These are phyloP conservation scores for Conus canariensis DNA, from an alignment of 2,888 invertebrate species.

Conservation along the genomic window DNA sequence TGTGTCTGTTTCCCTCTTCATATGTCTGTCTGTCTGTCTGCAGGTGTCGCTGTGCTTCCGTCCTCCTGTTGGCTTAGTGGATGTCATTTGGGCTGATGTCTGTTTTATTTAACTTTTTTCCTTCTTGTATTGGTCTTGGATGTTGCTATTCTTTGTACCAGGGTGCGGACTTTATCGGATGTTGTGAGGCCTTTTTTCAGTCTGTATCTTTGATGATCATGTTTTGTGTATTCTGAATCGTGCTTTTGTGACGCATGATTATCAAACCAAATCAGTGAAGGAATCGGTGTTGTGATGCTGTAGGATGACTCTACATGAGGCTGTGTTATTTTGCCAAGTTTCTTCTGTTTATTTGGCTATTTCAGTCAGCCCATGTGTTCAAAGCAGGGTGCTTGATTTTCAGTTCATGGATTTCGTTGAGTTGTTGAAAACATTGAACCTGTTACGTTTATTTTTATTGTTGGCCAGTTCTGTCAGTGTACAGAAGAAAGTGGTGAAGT, in stretches of 20 bases:
- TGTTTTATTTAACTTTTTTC: not conserved
- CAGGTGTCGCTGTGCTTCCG: conserved; percentile 12
- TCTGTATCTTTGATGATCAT: not conserved
- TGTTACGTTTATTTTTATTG: not conserved
- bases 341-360: not conserved
- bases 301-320: not conserved
- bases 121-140: not conserved
- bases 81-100: conserved; percentile 23
- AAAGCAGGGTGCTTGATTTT: not conserved
- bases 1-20: conserved; percentile 8
- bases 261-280: not conserved
- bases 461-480: not conserved
- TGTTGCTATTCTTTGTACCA: not conserved
- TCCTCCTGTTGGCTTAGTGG: not conserved
- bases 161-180: not conserved
- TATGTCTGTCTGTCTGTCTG: not conserved
- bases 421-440: not conserved
- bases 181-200: not conserved
- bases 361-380: not conserved
- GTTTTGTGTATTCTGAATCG: not conserved
- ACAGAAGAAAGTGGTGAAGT: too few species aligned
- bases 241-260: not conserved
- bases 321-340: not conserved
- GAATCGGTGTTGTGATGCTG: not conserved
- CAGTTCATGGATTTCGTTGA: not conserved